These are phyloP conservation scores for Pseudonaja textilis DNA, from an alignment of 2,113 vertebrate species.

Conservation along the genomic window DNA sequence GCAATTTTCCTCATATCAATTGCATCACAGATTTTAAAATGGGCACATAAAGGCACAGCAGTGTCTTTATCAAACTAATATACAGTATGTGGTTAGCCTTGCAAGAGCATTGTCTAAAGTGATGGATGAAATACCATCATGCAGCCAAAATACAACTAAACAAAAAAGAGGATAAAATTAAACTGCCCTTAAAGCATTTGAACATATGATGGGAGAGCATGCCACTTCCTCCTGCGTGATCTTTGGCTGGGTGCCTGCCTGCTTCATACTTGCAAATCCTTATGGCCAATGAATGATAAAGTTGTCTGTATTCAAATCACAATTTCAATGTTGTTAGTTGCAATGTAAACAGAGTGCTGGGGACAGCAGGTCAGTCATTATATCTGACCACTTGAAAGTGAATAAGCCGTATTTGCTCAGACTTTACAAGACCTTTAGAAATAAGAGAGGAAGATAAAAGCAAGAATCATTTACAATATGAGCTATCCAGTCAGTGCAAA, in stretches of 20 bases:
- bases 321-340: slow-evolving; percentile 37
- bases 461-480: slow-evolving; percentile 43
- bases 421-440: slow-evolving; percentile 46
- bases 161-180: not conserved
- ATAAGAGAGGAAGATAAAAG: slow-evolving; percentile 51
- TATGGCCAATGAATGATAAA: slow-evolving; percentile 28
- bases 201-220: not conserved
- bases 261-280: slow-evolving; percentile 4
- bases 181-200: not conserved
- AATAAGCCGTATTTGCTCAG: slow-evolving; percentile 55
- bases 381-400: slow-evolving; percentile 29
- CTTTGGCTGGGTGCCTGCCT: slow-evolving; percentile 2
- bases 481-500: slow-evolving; percentile 49
- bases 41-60: not conserved
- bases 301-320: not conserved
- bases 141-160: not conserved
- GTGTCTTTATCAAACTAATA: not conserved
- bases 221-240: not conserved
- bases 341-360: slow-evolving; percentile 37
- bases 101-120: not conserved
- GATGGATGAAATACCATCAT: not conserved
- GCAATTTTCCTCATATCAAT: not conserved
- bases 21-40: not conserved
- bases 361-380: slow-evolving; percentile 28
- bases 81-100: not conserved